Conservation (phyloP, 2,888 invertebrate species). For the Maniola hyperantus region DNA sequence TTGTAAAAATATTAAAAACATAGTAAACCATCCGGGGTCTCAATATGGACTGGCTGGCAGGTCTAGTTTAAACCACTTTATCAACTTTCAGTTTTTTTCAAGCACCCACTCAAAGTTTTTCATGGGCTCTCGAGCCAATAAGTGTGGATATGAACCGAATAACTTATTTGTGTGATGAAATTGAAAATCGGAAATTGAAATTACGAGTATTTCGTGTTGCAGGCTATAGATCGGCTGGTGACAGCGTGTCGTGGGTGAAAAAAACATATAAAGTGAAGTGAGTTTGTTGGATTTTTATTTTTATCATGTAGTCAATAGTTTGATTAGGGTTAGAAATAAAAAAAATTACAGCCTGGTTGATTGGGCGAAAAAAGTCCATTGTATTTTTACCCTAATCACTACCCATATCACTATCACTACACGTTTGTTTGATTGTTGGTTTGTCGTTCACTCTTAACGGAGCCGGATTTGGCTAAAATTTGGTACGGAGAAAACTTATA, state of each 20-base stretch:
- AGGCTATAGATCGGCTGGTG: slow-evolving; percentile 66
- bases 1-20: too few relatives aligned
- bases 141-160: slow-evolving; percentile 24
- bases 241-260: slow-evolving; percentile 69
- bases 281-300: slow-evolving; percentile 41
- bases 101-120: not conserved
- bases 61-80: too few relatives aligned
- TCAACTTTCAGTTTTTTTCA: not conserved
- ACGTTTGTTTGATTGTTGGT: too few relatives aligned
- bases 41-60: too few relatives aligned
- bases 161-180: slow-evolving; percentile 20
- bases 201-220: slow-evolving; percentile 32
- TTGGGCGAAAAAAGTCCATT: slow-evolving; percentile 64
- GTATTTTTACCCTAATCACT: not conserved
- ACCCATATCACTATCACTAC: not conserved
- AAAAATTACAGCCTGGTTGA: slow-evolving; percentile 25
- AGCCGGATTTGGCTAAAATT: too few relatives aligned
- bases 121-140: slow-evolving; percentile 29
- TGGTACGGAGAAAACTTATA: too few relatives aligned
- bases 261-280: slow-evolving; percentile 55
- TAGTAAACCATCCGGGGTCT: too few relatives aligned
- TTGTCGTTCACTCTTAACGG: too few relatives aligned
- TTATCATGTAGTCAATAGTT: slow-evolving; percentile 1
- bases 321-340: not conserved
- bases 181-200: slow-evolving; percentile 28